Conservation (phyloP, 2,888 invertebrate genomes). For the Athetis lepigone region DNA sequence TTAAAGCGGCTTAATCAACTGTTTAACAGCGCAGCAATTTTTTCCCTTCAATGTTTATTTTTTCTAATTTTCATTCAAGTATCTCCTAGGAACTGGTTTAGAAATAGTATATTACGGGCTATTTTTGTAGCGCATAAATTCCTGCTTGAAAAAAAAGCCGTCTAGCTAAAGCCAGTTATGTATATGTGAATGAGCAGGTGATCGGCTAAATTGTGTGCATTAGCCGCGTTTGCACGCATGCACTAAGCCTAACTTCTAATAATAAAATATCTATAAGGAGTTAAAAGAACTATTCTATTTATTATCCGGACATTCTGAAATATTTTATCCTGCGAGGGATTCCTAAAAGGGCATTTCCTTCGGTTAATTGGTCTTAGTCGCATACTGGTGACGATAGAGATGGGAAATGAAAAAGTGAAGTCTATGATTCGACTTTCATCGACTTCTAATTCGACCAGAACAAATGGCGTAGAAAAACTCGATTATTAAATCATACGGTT, state of each 20-base stretch:
- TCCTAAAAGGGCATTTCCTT: conserved; percentile 73
- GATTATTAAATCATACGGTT: conserved; percentile 53
- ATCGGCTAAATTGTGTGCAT: conserved; percentile 40
- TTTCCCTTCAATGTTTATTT: conserved; percentile 43
- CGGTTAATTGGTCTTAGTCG: conserved; percentile 73
- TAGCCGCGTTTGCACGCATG: conserved; percentile 41
- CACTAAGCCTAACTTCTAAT: conserved; percentile 57
- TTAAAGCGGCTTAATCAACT: conserved; percentile 12
- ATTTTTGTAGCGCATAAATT: conserved; percentile 59
- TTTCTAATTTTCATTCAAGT: conserved; percentile 57
- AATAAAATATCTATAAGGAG: conserved; percentile 60
- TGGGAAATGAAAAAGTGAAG: conserved; percentile 37
- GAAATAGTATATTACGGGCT: conserved; percentile 56
- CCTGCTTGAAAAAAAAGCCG: conserved; percentile 53
- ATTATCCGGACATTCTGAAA: conserved; percentile 64
- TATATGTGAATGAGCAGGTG: conserved; percentile 59
- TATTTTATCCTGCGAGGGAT: conserved; percentile 73
- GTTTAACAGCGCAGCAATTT: conserved; percentile 6
- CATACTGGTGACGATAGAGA: conserved; percentile 56
- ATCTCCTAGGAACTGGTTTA: conserved; percentile 57
- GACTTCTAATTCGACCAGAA: conserved; percentile 14
- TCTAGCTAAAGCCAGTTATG: conserved; percentile 56
- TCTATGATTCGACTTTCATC: conserved; percentile 12
- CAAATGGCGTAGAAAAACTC: conserved; percentile 23
- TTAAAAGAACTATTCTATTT: conserved; percentile 62